These are phyloP conservation scores for Rhinopithecus roxellana DNA, from an alignment of 2,113 vertebrate species.

Conservation along the genomic window DNA sequence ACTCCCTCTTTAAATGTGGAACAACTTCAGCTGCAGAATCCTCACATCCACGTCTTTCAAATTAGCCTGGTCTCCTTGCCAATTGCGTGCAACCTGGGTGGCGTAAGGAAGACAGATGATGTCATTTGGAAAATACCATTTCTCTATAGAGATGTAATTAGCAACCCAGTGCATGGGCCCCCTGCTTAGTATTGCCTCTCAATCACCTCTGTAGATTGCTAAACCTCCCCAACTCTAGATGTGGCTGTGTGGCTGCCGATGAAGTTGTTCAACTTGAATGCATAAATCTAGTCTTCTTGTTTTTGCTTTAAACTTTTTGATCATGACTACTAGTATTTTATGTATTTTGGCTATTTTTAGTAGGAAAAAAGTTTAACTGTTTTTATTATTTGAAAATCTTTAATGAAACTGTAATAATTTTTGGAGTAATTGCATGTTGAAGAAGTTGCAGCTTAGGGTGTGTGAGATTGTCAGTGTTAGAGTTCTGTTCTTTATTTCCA, in stretches of 20 bases:
- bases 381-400: constrained; percentile 82
- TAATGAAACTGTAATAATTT: constrained; percentile 83
- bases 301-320: constrained; percentile 84
- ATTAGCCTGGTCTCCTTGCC: background rate
- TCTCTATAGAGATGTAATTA: background rate
- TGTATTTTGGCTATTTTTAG: constrained; percentile 85
- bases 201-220: background rate
- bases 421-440: constrained; percentile 95
- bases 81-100: background rate
- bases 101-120: background rate
- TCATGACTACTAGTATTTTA: constrained; percentile 82
- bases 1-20: constrained; percentile 89
- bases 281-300: constrained; percentile 86
- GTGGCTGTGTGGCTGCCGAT: constrained; percentile 82
- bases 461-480: constrained; percentile 99
- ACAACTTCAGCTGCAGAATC: constrained; percentile 88
- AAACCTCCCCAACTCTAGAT: constrained; percentile 29
- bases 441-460: constrained; percentile 99
- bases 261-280: constrained; percentile 91
- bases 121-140: background rate
- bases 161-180: background rate
- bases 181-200: background rate
- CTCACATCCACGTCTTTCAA: constrained; percentile 77
- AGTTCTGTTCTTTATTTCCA: constrained; percentile 97
- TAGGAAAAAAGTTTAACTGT: constrained; percentile 83